Evolutionary conservation across 1,140 invertebrate species (phyloP).

Genomic region (Matsumurasca onukii): DNA sequence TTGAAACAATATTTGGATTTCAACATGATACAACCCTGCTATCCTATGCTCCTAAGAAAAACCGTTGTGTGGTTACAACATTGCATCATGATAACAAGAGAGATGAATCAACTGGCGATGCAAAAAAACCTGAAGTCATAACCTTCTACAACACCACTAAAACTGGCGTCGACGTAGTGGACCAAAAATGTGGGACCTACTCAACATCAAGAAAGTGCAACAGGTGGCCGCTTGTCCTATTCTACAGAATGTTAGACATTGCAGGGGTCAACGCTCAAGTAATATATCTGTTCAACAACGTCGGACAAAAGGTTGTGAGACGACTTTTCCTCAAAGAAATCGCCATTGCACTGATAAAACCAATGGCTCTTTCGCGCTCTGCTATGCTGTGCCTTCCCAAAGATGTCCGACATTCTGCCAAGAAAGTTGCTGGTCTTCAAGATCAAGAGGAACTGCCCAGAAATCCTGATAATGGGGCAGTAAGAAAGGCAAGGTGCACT

Average conservation of each 20-base stretch:
- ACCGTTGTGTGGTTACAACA: neutral
- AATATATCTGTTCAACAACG: constrained; percentile 37
- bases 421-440: constrained; percentile 4
- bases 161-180: constrained; percentile 45
- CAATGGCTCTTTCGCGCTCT: neutral
- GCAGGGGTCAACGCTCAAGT: constrained; percentile 39
- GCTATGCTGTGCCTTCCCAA: neutral
- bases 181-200: constrained; percentile 46
- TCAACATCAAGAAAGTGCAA: constrained; percentile 35
- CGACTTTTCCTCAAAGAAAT: constrained; percentile 17
- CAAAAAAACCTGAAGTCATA: constrained; percentile 42
- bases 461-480: too few relatives aligned
- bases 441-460: constrained; percentile 18
- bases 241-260: constrained; percentile 43
- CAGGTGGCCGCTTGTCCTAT: constrained; percentile 45
- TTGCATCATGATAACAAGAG: neutral
- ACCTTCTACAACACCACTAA: constrained; percentile 44
- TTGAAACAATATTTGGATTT: neutral
- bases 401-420: neutral
- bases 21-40: neutral
- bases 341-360: constrained; percentile 11
- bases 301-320: constrained; percentile 14
- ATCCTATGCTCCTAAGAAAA: neutral
- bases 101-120: constrained; percentile 28
- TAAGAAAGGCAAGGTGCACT: too few relatives aligned